Percentiles rank a stretch among this genome's conserved stretches.
phyloP scores from a whole-genome alignment of 2,888 invertebrate species.

The Philhelius pedissequus region DNA sequence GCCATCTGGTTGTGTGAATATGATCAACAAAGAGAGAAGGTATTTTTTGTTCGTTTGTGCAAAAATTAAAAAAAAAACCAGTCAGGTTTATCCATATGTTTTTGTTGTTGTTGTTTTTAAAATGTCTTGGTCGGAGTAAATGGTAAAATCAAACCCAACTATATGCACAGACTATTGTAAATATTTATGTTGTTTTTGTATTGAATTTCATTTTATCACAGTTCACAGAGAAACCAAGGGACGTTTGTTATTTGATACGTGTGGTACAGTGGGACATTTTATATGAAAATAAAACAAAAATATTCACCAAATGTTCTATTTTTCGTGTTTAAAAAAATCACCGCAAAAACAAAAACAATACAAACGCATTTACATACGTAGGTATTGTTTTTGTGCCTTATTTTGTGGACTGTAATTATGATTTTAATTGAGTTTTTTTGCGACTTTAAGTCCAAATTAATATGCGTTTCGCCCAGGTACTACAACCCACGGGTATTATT shows the following conservation, averaged over 20 bases:
- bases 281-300: background rate
- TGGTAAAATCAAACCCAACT: background rate
- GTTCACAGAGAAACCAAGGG: background rate
- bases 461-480: too few species aligned
- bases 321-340: too few species aligned
- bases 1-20: background rate
- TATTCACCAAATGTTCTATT: too few species aligned
- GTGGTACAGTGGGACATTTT: background rate
- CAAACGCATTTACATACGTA: too few species aligned
- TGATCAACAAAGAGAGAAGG: background rate
- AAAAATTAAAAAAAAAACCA: background rate
- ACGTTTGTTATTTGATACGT: background rate
- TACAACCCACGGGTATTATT: too few species aligned
- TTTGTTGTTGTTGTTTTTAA: background rate
- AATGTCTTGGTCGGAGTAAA: too few species aligned
- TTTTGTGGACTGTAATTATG: too few species aligned
- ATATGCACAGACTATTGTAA: background rate
- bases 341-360: too few species aligned
- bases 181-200: background rate
- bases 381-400: too few species aligned
- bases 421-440: too few species aligned
- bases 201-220: background rate
- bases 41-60: background rate
- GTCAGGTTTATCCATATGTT: background rate
- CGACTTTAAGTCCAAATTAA: too few species aligned